Conservation (phyloP, 2,113 vertebrate species). For the Malurus alboscapulatus region DNA sequence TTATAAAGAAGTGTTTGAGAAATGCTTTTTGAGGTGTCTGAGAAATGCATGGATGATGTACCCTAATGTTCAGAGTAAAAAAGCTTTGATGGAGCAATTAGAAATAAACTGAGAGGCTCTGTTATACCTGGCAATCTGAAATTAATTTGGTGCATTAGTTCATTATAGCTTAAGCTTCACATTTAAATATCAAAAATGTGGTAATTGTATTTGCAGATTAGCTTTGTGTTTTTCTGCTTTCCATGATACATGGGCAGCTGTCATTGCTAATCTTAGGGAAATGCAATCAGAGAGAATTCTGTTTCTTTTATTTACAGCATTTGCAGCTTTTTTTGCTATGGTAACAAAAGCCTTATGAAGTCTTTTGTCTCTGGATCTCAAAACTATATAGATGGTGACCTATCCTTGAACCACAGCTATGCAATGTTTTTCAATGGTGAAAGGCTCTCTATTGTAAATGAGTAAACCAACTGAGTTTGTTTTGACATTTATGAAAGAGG, state of each 20-base stretch:
- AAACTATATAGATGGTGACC: background rate
- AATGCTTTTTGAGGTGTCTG: background rate
- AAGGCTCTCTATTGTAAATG: background rate
- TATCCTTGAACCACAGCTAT: background rate
- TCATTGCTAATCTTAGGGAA: slow-evolving; percentile 41
- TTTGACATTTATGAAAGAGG: background rate
- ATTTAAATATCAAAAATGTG: slow-evolving; percentile 52
- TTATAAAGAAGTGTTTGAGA: background rate
- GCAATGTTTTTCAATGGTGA: background rate
- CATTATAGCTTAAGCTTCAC: background rate
- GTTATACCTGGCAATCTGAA: slow-evolving; percentile 2
- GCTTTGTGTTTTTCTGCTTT: slow-evolving; percentile 28
- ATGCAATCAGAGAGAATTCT: background rate
- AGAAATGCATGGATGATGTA: background rate
- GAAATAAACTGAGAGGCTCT: slow-evolving; percentile 13
- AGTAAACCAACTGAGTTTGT: background rate
- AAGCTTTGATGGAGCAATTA: background rate
- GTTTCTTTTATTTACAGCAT: slow-evolving; percentile 24
- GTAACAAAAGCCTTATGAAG: background rate
- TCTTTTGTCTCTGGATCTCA: background rate
- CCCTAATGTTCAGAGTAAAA: background rate
- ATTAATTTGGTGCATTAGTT: background rate
- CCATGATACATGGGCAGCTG: slow-evolving; percentile 22
- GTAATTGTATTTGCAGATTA: slow-evolving; percentile 34
- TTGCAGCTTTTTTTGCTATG: background rate